These are phyloP conservation scores for Amblyraja radiata DNA, from an alignment of 2,797 vertebrate genomes.

Conservation along the genomic window DNA sequence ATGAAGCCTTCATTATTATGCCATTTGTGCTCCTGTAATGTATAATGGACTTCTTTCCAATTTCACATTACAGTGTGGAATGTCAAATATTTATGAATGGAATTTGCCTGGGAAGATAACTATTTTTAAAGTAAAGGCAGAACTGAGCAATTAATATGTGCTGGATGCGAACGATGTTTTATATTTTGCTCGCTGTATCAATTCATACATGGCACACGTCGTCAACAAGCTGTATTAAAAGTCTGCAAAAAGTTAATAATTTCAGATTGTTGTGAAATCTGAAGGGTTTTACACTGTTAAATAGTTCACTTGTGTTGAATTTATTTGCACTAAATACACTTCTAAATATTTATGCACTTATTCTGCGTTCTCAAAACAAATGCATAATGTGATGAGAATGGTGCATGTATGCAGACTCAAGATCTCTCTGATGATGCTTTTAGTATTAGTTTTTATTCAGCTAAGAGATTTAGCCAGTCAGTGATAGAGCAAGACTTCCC, in stretches of 20 bases:
- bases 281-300: neutral
- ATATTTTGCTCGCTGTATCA: neutral
- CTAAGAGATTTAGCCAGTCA: neutral
- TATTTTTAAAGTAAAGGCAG: constrained; percentile 10
- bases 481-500: neutral
- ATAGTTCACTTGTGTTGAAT: neutral
- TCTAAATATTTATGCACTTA: neutral
- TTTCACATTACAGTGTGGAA: constrained; percentile 14
- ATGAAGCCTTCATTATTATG: constrained; percentile 36
- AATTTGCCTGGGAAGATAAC: constrained; percentile 10
- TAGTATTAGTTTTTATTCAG: neutral
- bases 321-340: neutral
- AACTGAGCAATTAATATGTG: neutral
- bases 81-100: constrained; percentile 35
- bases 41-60: constrained; percentile 26
- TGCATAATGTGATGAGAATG: neutral
- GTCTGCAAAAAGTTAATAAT: neutral
- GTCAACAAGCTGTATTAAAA: neutral
- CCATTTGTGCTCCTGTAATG: constrained; percentile 27
- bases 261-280: neutral
- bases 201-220: neutral
- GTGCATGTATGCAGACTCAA: neutral
- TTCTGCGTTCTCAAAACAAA: neutral
- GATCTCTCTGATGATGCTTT: neutral
- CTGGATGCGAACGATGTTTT: neutral